A percentile compares a stretch with the other conserved stretches of the same genome.
phyloP scores from a whole-genome alignment of 1,140 invertebrate genomes.

The Drosophila orosa region DNA sequence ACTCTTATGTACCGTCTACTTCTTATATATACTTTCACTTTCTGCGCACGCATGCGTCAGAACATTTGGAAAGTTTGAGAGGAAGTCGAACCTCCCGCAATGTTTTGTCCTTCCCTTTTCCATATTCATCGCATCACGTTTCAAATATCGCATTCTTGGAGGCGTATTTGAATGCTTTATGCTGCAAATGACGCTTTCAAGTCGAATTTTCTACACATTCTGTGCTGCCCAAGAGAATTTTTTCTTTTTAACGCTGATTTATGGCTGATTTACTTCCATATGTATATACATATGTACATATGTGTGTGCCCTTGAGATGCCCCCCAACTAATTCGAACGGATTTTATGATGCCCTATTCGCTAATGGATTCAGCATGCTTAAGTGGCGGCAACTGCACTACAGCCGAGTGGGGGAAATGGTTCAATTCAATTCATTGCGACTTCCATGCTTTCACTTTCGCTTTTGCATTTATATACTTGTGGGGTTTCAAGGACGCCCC shows the following conservation, averaged over 20 bases:
- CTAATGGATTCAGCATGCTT: slow-evolving; percentile 29
- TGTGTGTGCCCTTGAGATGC: slow-evolving; percentile 31
- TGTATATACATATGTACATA: too few relatives aligned
- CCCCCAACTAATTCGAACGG: slow-evolving; percentile 21
- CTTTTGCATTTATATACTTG: slow-evolving; percentile 11
- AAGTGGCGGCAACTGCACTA: slow-evolving; percentile 6
- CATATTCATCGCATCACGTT: slow-evolving; percentile 21
- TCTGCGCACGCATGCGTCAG: slow-evolving; percentile 62
- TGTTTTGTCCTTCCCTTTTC: background rate
- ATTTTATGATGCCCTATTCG: slow-evolving; percentile 2
- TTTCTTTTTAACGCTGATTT: slow-evolving; percentile 13
- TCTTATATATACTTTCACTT: slow-evolving; percentile 68
- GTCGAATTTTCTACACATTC: background rate
- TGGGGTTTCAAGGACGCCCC: slow-evolving; percentile 30
- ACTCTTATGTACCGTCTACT: slow-evolving; percentile 17
- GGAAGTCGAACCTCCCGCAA: slow-evolving; percentile 17
- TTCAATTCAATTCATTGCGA: slow-evolving; percentile 24
- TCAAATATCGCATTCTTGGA: slow-evolving; percentile 39
- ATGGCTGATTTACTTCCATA: slow-evolving; percentile 2
- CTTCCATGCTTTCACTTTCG: slow-evolving; percentile 27
- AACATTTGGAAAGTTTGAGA: slow-evolving; percentile 11
- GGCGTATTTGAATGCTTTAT: slow-evolving; percentile 2
- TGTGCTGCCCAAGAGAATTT: background rate
- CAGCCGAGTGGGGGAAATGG: slow-evolving; percentile 3
- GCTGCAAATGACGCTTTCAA: background rate